Base-by-base conservation (phyloP, 1,140 invertebrate species). In the Octopus bimaculoides region DNA sequence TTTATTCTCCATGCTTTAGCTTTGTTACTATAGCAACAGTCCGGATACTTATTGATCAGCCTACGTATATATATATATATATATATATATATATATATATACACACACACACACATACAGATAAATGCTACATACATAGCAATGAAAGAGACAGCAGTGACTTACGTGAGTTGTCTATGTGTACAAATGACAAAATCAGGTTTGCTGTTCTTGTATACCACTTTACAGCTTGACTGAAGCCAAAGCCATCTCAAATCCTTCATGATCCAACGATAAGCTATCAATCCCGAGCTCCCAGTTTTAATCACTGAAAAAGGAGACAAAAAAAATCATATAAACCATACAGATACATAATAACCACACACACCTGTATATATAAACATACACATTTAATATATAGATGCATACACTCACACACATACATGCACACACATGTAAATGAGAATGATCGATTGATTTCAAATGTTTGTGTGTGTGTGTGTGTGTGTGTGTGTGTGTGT, bases 141-240 rank as follows among this genome's bases (percentile, higher is more conserved):
- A 41, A 41, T 41, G 26, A 61, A 61, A 61, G 56, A 10, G 3
- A 61, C 1, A 61, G 56, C 17, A 12, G 9, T 61, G 54, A 92
- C 95, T 94, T 92, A 97, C 98, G 98, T 98, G 6, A 99, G 93
- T 76, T 98, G 97, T 83, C 97, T 93, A 91, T 99, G 98, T 55
- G 97, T 99, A 88, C 96, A 97, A 81, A 99, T 97, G 80, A 99
- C 97, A 90, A 98, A 99, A 89, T 99, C 98, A 4, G 98, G 97
- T 91, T 99, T 99, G 82, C 97, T 98, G 91, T 99, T 99, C 91
- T 99, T 99, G 91, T 99, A 99, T 55, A 99, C 96, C 75, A 99
- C 92, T 85, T 97, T 92, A 6, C 97, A 98, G 84, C 96, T 98
- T 0, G 97, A 98, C 91, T 99, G 98, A 52, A 99, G 91, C 97